These are phyloP conservation scores for Anoplopoma fimbria DNA, from an alignment of 2,113 vertebrate genomes.

Conservation along the genomic window DNA sequence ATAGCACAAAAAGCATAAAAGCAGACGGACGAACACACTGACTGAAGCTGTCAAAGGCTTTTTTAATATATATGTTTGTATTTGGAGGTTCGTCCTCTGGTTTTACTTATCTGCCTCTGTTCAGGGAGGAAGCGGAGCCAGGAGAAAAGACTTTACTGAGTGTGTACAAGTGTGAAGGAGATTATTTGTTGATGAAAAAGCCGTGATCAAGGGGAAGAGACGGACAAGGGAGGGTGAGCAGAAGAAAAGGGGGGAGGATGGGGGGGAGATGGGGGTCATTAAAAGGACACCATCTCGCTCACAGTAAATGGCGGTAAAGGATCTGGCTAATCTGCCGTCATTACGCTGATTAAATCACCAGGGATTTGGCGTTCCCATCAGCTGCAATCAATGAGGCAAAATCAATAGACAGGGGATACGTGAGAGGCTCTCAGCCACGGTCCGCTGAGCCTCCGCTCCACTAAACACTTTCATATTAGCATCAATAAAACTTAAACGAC, in stretches of 20 bases:
- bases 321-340: constrained; percentile 86
- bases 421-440: constrained; percentile 67
- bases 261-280: constrained; percentile 73
- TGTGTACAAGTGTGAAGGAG: constrained; percentile 65
- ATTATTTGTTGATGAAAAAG: constrained; percentile 64
- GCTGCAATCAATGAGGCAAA: constrained; percentile 84
- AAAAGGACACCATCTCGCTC: constrained; percentile 82
- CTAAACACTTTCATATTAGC: constrained; percentile 50
- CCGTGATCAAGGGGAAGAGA: constrained; percentile 57
- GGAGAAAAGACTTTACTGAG: constrained; percentile 3
- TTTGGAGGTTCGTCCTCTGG: constrained; percentile 31
- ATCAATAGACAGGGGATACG: constrained; percentile 85
- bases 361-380: constrained; percentile 86
- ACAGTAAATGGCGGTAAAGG: constrained; percentile 82
- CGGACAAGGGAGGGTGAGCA: constrained; percentile 35
- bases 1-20: too few species aligned
- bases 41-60: too few species aligned
- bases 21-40: too few species aligned
- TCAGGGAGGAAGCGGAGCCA: background rate
- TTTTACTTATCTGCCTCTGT: constrained; percentile 42
- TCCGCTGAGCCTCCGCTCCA: constrained; percentile 45
- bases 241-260: constrained; percentile 36
- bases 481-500: constrained; percentile 59
- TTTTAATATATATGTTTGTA: too few species aligned
- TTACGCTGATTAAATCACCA: constrained; percentile 88